Conservation (phyloP, 1,140 invertebrate genomes). For the Medauroidea extradentata region DNA sequence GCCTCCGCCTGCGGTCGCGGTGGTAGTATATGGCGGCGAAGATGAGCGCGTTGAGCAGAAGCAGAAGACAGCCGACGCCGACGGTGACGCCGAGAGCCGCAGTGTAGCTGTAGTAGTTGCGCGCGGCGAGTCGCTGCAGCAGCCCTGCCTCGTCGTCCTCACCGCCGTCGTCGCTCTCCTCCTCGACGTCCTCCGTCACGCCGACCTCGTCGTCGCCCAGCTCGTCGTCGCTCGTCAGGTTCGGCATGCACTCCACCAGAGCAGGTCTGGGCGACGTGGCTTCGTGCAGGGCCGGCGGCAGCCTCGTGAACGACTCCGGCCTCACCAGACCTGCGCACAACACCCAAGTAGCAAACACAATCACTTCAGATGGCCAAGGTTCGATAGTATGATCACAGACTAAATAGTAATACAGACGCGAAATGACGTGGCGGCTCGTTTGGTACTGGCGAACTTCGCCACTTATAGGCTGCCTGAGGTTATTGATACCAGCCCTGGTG, state of each 20-base stretch:
- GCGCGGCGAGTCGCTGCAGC: slow-evolving; percentile 47
- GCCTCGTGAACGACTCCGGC: slow-evolving; percentile 54
- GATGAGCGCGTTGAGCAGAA: slow-evolving; percentile 81
- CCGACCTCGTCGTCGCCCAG: slow-evolving; percentile 32
- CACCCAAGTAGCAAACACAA: no score
- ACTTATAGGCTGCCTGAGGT: no score
- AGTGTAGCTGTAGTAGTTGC: slow-evolving; percentile 64
- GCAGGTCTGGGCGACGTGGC: slow-evolving; percentile 15
- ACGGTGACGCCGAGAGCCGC: slow-evolving; percentile 84
- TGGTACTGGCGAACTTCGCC: no score
- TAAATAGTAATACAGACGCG: no score
- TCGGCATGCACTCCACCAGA: slow-evolving; percentile 38
- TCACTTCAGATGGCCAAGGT: no score
- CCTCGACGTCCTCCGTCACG: slow-evolving; percentile 31
- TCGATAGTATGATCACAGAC: no score
- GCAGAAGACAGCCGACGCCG: slow-evolving; percentile 78
- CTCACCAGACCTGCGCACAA: slow-evolving; percentile 49
- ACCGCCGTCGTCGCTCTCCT: slow-evolving; percentile 43
- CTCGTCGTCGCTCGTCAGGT: slow-evolving; percentile 42
- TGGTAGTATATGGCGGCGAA: slow-evolving; percentile 87
- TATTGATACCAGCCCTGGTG: no score
- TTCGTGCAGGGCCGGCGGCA: slow-evolving; percentile 40
- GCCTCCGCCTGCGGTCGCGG: slow-evolving; percentile 51
- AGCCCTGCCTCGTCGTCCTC: slow-evolving; percentile 48
- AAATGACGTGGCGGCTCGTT: no score